Base-by-base conservation (phyloP, 2,888 invertebrate species). In the Agrotis puta region DNA sequence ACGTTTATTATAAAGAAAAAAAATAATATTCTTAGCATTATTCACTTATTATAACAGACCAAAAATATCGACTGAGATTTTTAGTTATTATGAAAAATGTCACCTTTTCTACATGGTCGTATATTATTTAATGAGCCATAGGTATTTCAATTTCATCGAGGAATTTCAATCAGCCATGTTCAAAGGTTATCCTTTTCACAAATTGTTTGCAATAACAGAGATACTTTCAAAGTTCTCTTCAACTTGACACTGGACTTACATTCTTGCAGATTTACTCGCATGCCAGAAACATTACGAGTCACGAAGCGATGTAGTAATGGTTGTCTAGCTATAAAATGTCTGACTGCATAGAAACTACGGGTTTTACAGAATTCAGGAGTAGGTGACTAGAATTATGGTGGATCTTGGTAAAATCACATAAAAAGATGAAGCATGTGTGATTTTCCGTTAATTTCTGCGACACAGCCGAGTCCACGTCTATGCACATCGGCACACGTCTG, bases 161-260 rank as follows among this genome's bases (percentile, higher is more conserved):
- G 68, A 53, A 59, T 76, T 76, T 68, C 16, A 68, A 58, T 68
- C n/a, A 59, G 39, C 18, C 50, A 43, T n/a, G n/a, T 59, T 27
- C 51, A 59, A 47, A 47, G 53, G 58, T 59, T 22, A 48, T 51
- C 47, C 47, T 43, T 76, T 18, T n/a, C 16, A 68, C 47, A 76
- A 68, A 76, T 58, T 48, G 22, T 67, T 73, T 45, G 33, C 59
- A 48, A 22, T 54, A 67, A 56, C 50, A 22, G 18, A 56, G 56
- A 77, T 50, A 51, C 45, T 70, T 70, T 57, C 43, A 70, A n/a
- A 0, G 57, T 61, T 69, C 48, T 69, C 3, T 18, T 56, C 51
- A 62, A 57, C 27, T 62, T 57, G 51, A 27, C 47, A 39, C 13
- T 39, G 70, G 18, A 77, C 62, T 57, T 45, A 58, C n/a, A 70